A percentile compares a stretch with the other conserved stretches of the same genome.
These are phyloP conservation scores for Canis aureus DNA, from an alignment of 2,113 vertebrate species.

Conservation along the genomic window DNA sequence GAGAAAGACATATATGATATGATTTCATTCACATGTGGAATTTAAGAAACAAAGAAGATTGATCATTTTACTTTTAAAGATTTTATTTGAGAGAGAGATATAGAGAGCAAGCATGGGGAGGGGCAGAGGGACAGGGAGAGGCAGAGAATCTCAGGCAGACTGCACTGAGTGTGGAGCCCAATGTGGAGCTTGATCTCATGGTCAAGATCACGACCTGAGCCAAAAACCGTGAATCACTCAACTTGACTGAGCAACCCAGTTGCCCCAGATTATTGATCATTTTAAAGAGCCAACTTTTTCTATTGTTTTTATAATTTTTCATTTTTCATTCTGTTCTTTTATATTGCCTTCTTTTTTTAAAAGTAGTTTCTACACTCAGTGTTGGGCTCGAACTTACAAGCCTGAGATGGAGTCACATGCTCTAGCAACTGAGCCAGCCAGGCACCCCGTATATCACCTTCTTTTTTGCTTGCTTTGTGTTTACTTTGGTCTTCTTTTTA, in stretches of 20 bases:
- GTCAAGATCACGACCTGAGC: neutral
- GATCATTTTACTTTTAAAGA: neutral
- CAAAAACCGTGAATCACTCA: neutral
- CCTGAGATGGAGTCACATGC: neutral
- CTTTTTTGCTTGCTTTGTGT: slow-evolving; percentile 12
- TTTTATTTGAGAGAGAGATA: neutral
- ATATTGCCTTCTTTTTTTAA: neutral
- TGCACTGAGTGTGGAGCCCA: neutral
- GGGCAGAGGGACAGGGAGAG: neutral
- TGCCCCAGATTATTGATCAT: neutral
- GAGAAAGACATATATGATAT: neutral
- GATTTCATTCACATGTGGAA: neutral
- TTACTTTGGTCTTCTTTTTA: slow-evolving; percentile 32
- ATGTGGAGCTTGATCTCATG: neutral
- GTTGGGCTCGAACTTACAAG: neutral
- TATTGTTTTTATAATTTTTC: neutral
- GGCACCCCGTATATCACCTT: neutral
- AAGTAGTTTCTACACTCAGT: neutral
- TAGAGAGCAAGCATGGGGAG: neutral
- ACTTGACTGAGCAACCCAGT: neutral
- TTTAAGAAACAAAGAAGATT: neutral
- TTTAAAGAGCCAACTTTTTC: slow-evolving; percentile 2
- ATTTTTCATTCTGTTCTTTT: neutral
- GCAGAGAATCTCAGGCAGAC: neutral
- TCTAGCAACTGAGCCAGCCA: neutral